Base-by-base conservation (phyloP, 1,140 invertebrate genomes). In the Aphelenchoides besseyi region DNA sequence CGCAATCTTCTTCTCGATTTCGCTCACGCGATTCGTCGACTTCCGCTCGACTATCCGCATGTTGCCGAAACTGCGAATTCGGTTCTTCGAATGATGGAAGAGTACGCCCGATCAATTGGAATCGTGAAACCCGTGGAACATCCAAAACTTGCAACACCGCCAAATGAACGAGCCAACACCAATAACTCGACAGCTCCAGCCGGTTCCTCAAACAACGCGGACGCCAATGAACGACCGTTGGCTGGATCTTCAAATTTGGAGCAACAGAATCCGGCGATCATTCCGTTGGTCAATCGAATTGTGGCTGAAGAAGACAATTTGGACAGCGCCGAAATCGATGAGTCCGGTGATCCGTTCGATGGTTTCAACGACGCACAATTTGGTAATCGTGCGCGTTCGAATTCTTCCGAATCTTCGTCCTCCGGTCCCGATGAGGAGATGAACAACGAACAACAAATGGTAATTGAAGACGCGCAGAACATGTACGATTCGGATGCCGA, bases 21-120 rank as follows among this genome's bases (percentile, higher is more conserved):
- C 8, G 18, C 18, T 30, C 16, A 53, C 16, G 26, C 63, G 16
- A 16, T 66, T 1, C 36, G 33, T 33, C 36, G 16, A 26, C 16
- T 66, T 28, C 63, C 63, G 32, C 36, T 66, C 12, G 36, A 53
- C n/a, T 12, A 30, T n/a, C 29, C 16, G n/a, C 36, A 66, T n/a
- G 63, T 30, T 1, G 63, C 26, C 16, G 63, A 66, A 53, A 32
- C 63, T 28, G 63, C 63, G 2, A 66, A 66, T 53, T 66, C 63
- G 12, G 18, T 66, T 53, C 18, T 66, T 23, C 16, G 32, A 28
- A 12, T 66, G 12, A 23, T 66, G 16, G 63, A 66, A 53, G 63
- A 66, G 12, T 66, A 33, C 63, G 12, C 32, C 12, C 30, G 63
- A 16, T 66, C 63, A 1, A 66, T 66, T n/a, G 63, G 63, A 53